Evolutionary conservation across 2,797 vertebrate genomes (phyloP), one percentile per base, ranked within the genome.

Genomic region (Coregonus sp.): DNA sequence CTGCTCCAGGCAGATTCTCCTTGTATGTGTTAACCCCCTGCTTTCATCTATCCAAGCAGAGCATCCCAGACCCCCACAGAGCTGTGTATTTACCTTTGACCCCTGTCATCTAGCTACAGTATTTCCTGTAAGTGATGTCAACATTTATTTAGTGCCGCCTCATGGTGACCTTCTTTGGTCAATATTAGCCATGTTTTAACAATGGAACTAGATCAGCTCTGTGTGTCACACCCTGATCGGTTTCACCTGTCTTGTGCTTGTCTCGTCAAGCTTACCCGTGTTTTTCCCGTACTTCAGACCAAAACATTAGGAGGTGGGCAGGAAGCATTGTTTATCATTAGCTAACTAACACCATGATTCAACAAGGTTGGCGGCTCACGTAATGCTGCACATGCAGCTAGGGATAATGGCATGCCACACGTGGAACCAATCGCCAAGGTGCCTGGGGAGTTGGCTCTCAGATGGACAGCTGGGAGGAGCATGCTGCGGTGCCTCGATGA

Each of bases 321-420:
- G 69, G 56, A 79, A 66, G 7, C 68, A 37, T 81, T 80, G 76
- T 89, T 83, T 83, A 67, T 80, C 80, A 79, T 81, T 25, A 81
- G 67, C 85, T 66, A 56, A 0, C 84, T 63, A 63, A 52, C 70
- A 0, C 37, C 65, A 77, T 68, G n/a, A 76, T 80, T 80, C 14
- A 70, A 70, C 75, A 52, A 70, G 56, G 72, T 54, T 9, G 59
- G n/a, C 3, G 11, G n/a, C 59, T 37, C 40, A 35, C 33, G 25
- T 75, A 71, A 1, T 18, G 68, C 65, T 73, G 54, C 52, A 63
- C 68, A 73, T 78, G 81, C 66, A 80, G 31, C 4, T 81, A 78
- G 75, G 78, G 82, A 77, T 4, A 82, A 76, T 3, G 20, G 54
- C 15, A 51, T 11, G 4, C 69, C 74, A 66, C 77, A 82, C 15